These are phyloP conservation scores for Corvus cornix DNA, from an alignment of 2,113 vertebrate genomes.

Conservation along the genomic window DNA sequence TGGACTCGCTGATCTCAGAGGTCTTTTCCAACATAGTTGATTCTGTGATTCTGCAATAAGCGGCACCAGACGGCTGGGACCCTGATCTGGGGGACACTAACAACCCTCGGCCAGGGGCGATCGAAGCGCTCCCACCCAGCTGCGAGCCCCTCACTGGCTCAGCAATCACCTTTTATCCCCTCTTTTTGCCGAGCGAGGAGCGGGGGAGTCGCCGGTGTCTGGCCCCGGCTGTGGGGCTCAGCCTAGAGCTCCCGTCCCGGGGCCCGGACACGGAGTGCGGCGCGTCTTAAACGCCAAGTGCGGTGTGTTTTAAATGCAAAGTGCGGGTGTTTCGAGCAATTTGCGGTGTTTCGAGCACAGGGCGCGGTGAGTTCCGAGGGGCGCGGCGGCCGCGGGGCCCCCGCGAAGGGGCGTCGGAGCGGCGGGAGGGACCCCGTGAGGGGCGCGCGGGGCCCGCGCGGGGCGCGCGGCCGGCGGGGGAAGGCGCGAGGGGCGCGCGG, in stretches of 20 bases:
- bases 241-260: background rate
- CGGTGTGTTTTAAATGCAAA: rapidly evolving
- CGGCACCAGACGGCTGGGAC: background rate
- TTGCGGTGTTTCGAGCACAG: background rate
- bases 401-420: background rate
- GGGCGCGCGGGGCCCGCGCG: background rate
- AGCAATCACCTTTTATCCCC: background rate
- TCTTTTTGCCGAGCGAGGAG: background rate
- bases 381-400: background rate
- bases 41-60: background rate
- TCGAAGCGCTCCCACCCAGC: background rate
- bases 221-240: background rate
- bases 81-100: background rate
- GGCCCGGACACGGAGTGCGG: rapidly evolving
- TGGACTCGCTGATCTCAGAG: background rate
- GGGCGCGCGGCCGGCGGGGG: background rate
- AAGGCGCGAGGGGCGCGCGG: background rate
- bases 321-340: background rate
- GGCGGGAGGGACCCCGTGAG: background rate
- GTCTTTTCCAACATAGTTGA: background rate
- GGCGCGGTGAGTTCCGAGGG: background rate
- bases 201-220: no score
- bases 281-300: rapidly evolving
- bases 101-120: background rate
- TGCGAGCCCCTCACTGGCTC: background rate